Evolutionary conservation across 2,113 vertebrate genomes (phyloP), one percentile per base, ranked within the genome.

Genomic region (Rissa tridactyla): DNA sequence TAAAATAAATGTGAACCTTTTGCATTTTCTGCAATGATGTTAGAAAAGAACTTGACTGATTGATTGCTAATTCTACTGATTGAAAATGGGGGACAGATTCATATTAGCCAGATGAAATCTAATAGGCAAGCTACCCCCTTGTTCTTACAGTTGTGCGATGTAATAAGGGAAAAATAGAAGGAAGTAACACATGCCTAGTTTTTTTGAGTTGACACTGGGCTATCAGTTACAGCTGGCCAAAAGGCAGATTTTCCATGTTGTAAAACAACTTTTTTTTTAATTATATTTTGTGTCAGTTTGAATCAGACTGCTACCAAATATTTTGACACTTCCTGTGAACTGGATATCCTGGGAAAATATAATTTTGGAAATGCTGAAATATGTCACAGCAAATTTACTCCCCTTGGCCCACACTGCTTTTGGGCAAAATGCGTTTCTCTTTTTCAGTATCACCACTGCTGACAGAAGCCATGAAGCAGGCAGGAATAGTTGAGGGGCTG

Each of bases 251-350:
- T 90, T 91, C 38, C 36, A 40, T 70, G 30, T 58, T 72, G 58
- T 84, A 68, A 82, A 86, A 34, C 84, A 96, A 78, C 46, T 58
- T 72, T 46, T 82, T 70, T 85, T 54, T 44, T 6, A 80, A 91
- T 65, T 85, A 14, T n/a, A 54, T 82, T 91, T 95, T 61, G 30
- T 92, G 88, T 96, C 70, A 72, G 52, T 85, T 82, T 85, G 70
- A 80, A 72, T 90, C 75, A 93, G 49, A 65, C 54, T 92, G 87
- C 75, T 86, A 66, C 87, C 81, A 94, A 97, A 96, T 96, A 93
- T 97, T 96, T 96, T 96, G 96, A 97, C 94, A 88, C 68, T 90
- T 96, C 13, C 21, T 44, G 51, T 66, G 88, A 96, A 82, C 94
- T 88, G 85, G 75, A 66, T 95, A 82, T 87, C 52, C 70, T 3